A percentile compares a stretch with the other conserved stretches of the same genome.
Conservation (phyloP, 2,113 vertebrate species). For the Chroicocephalus ridibundus region DNA sequence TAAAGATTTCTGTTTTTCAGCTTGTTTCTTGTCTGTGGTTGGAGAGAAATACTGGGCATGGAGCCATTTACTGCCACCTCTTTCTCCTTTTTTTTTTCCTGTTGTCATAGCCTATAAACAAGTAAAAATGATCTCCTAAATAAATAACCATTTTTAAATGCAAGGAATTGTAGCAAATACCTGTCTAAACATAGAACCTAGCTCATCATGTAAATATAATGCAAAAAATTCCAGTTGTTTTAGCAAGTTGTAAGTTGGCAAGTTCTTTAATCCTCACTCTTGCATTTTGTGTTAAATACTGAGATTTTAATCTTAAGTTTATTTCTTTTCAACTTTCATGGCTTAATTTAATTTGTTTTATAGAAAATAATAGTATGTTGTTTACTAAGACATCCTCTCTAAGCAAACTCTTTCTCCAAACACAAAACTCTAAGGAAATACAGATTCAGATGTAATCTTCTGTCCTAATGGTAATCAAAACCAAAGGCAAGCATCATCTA, state of each 20-base stretch:
- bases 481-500: neutral
- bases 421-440: neutral
- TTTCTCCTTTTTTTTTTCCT: neutral
- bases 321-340: neutral
- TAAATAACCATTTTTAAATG: neutral
- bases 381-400: neutral
- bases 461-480: neutral
- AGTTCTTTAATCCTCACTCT: neutral
- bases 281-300: neutral
- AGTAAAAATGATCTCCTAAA: neutral
- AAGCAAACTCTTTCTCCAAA: neutral
- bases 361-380: neutral
- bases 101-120: neutral
- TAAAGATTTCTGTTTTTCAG: neutral
- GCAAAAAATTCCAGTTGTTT: neutral
- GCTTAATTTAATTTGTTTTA: neutral
- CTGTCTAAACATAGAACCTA: neutral
- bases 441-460: neutral
- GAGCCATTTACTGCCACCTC: neutral
- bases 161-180: neutral
- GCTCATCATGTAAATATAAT: neutral
- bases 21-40: neutral
- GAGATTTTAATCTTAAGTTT: neutral
- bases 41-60: neutral
- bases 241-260: neutral